Percentiles rank a stretch among this genome's conserved stretches.
These are phyloP conservation scores for Narcine bancroftii DNA, from an alignment of 2,113 vertebrate genomes.

Conservation along the genomic window DNA sequence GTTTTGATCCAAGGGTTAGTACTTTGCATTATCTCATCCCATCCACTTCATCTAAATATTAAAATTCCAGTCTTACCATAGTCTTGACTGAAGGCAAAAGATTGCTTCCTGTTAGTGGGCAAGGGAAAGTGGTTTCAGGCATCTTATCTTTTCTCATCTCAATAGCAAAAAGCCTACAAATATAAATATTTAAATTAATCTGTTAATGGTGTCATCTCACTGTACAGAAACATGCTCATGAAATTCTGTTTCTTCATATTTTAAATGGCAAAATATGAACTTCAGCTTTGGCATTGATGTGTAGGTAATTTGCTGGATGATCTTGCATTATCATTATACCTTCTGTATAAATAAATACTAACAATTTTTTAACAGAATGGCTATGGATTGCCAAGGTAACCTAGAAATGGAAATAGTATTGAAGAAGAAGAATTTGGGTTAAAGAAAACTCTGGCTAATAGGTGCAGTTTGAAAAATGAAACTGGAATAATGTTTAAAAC, in stretches of 20 bases:
- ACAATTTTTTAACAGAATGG: background rate
- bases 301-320: too few relatives aligned
- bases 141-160: background rate
- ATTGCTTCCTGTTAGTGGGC: background rate
- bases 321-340: too few relatives aligned
- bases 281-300: background rate
- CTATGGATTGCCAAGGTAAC: background rate
- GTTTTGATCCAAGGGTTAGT: background rate
- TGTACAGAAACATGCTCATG: background rate
- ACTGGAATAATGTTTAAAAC: too few relatives aligned
- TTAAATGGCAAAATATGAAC: background rate
- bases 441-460: background rate
- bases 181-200: conserved; percentile 3
- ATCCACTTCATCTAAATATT: background rate
- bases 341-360: too few relatives aligned
- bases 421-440: background rate
- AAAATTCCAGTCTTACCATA: background rate
- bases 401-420: background rate
- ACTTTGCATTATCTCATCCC: background rate
- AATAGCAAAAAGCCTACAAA: too few relatives aligned
- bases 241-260: background rate
- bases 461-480: too few relatives aligned
- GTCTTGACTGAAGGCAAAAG: background rate
- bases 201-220: background rate
- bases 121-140: background rate